phyloP scores from a whole-genome alignment of 2,113 vertebrate genomes.

The Galemys pyrenaicus region DNA sequence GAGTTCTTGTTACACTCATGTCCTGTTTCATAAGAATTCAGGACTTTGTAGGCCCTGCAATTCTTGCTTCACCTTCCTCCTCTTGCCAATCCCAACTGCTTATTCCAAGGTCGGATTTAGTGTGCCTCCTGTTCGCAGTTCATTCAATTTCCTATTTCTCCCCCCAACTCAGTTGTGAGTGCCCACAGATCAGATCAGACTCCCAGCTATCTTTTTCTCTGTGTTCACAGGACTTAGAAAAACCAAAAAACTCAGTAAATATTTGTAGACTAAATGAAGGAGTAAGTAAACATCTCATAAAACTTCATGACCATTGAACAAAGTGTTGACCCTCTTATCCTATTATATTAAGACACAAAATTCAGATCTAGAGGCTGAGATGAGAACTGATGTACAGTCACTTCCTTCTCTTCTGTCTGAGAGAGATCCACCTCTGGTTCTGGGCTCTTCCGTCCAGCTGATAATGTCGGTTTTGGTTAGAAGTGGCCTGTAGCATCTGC shows the following conservation, averaged over 20 bases:
- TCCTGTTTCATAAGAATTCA: background rate
- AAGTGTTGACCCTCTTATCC: background rate
- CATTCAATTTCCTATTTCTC: too few species aligned
- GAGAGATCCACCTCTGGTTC: background rate
- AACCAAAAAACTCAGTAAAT: background rate
- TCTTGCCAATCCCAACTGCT: background rate
- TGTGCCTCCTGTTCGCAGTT: too few species aligned
- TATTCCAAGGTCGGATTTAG: background rate
- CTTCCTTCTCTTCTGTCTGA: background rate
- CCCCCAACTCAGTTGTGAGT: background rate
- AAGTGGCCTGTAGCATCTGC: background rate
- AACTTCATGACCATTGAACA: background rate
- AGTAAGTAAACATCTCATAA: background rate
- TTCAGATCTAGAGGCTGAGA: background rate
- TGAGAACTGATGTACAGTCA: too few species aligned
- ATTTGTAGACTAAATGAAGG: background rate
- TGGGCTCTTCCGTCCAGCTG: background rate
- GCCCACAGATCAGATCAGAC: background rate
- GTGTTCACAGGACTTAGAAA: background rate
- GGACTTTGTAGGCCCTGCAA: background rate
- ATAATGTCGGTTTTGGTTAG: background rate
- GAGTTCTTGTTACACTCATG: accelerated
- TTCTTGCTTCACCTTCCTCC: background rate
- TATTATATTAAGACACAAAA: background rate
- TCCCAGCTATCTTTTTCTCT: background rate